Evolutionary conservation across 2,888 invertebrate genomes (phyloP), one percentile per base, ranked within the genome.

Genomic region (Lysandra coridon): DNA sequence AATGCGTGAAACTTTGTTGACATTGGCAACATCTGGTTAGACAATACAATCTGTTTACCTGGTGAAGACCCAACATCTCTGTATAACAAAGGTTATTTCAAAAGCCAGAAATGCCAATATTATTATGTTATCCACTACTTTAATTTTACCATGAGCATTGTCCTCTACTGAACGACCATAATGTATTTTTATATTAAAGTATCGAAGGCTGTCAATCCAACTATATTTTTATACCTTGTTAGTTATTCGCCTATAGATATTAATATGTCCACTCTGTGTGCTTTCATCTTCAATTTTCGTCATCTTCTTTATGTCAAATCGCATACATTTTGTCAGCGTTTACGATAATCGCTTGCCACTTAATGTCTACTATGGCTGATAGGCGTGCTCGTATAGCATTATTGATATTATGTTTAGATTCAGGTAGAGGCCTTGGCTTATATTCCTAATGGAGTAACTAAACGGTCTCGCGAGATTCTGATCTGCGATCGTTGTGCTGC

Each of bases 381-480:
- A 23, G 23, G 23, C 40, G 5, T 40, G 40, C 40, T 40, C 40
- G 40, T 62, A 23, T 6, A 62, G 62, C 62, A 6, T 62, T 60
- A 30, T 64, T 64, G 30, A 64, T 49, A 40, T 40, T 62, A 62
- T 62, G 30, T 33, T 64, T 64, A 1, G 64, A 64, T 64, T 64
- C 64, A 64, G 64, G 62, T 62, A 62, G 64, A 64, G 40, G 73
- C 75, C 75, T 75, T 75, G 75, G 14, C 75, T 75, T 53, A 75
- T 75, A 75, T 75, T 53, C 30, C 14, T 53, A 75, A 75, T 53
- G 23, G 23, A 75, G 12, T 75, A 74, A 44, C 74, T n/a, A 12
- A 40, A 74, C 73, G 73, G 37, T 73, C 73, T 73, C 73, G 40
- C 44, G 14, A 81, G 80, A 82, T 81, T 73, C 73, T 10, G 78